Conservation (phyloP, 2,797 vertebrate species). For the Semotilus atromaculatus region DNA sequence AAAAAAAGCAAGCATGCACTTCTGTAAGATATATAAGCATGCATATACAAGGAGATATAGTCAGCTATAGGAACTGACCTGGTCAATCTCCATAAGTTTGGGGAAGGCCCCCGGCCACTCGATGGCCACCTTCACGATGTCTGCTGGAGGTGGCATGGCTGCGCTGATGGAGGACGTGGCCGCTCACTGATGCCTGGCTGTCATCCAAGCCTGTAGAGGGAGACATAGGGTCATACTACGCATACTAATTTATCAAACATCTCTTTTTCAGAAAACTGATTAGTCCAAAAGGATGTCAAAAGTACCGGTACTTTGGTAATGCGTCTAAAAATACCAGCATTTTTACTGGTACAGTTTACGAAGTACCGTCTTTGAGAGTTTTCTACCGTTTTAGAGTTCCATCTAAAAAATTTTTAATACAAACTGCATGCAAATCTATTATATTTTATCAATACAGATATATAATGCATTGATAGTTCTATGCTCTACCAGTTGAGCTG, state of each 20-base stretch:
- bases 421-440: neutral
- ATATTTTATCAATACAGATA: neutral
- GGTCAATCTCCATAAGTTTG: conserved; percentile 98
- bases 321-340: neutral
- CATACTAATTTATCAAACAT: neutral
- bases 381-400: too few relatives aligned
- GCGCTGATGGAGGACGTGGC: conserved; percentile 60
- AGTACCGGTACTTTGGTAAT: neutral
- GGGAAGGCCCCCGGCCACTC: conserved; percentile 96
- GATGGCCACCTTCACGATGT: conserved; percentile 98
- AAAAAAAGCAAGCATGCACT: neutral
- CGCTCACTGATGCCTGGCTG: conserved; percentile 72
- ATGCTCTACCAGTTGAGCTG: neutral
- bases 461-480: neutral
- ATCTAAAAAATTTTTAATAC: neutral
- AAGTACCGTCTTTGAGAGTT: too few relatives aligned
- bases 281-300: conserved; percentile 1
- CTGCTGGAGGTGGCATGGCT: conserved; percentile 93
- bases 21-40: neutral
- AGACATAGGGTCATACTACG: neutral
- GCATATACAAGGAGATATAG: neutral
- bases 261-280: neutral
- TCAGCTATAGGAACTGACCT: conserved; percentile 79
- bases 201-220: conserved; percentile 84
- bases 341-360: too few relatives aligned